Percentiles rank a stretch among this genome's conserved stretches.
phyloP scores from a whole-genome alignment of 2,113 vertebrate species.

The Microcebus jonahi region DNA sequence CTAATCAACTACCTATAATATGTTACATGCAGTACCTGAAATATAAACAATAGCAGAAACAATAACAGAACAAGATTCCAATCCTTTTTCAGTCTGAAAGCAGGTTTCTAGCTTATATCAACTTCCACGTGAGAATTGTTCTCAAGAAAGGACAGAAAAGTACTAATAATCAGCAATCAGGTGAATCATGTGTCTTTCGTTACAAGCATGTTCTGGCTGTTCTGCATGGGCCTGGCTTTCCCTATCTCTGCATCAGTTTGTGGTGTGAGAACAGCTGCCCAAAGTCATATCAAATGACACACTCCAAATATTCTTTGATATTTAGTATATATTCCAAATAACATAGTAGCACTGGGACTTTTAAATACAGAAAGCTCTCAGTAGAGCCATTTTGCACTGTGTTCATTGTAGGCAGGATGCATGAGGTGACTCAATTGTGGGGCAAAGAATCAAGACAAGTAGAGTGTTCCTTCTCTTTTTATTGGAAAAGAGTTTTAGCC shows the following conservation, averaged over 20 bases:
- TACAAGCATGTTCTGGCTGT: background rate
- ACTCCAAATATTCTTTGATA: background rate
- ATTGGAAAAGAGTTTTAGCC: background rate
- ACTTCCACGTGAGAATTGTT: background rate
- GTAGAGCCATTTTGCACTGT: background rate
- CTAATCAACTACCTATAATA: background rate
- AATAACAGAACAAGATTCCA: background rate
- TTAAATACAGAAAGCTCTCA: background rate
- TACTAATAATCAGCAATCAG: background rate
- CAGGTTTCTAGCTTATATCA: background rate
- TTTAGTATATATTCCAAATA: background rate
- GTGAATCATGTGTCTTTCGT: background rate
- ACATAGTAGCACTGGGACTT: background rate
- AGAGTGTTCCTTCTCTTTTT: background rate
- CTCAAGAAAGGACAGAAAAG: background rate
- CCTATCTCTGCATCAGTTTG: background rate
- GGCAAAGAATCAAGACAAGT: background rate
- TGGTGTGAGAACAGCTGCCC: background rate
- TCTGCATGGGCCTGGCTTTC: background rate
- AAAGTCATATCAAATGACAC: background rate
- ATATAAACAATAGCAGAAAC: background rate
- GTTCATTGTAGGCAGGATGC: background rate
- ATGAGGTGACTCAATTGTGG: background rate
- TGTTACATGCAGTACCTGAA: background rate
- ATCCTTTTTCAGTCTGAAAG: background rate